Evolutionary conservation across 2,113 vertebrate genomes (phyloP), one percentile per base, ranked within the genome.

Genomic region (Amphiprion percula): DNA sequence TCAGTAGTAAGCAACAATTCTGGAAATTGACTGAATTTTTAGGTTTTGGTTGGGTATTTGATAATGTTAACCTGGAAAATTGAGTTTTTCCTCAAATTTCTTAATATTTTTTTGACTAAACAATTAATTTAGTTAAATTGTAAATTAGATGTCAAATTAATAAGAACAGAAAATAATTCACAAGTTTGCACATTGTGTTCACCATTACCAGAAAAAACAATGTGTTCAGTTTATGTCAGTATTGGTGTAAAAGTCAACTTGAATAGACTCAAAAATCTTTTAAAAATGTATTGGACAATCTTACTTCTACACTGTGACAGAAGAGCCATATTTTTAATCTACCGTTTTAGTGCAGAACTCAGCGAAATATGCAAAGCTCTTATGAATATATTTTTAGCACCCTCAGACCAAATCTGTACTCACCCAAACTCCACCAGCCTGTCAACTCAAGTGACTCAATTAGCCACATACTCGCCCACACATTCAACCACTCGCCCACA

Each of bases 381-480:
- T 54, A 41, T 55, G 54, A 53, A 73, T 74, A 49, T 52, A 52
- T 64, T 64, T 52, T 54, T 30, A 26, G 11, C 56, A 62, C 65
- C 71, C 49, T 19, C 8, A 53, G 73, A 33, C 61, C 39, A 82
- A 56, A 61, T 82, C 37, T 56, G 33, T 39, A 68, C 9, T 46
- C 10, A 59, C 50, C 63, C 23, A 53, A 72, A 83, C 39, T 72
- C 56, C 28, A 50, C 47, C 30, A 74, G 65, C 49, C 50, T 46
- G 5, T 74, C 68, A 67, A 56, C 64, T 58, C 15, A 47, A 61
- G 52, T 68, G 61, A 66, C 53, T 80, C 65, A 68, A 1, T 70
- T 52, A 37, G 37, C 71, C 28, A 55, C 68, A 21, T 46, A 59
- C 44, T 53, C 67, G 14, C 37, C 44, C 68, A 63, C 74, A n/a